Evolutionary conservation across 2,888 invertebrate genomes (phyloP), one percentile per base, ranked within the genome.

Genomic region (Ischnura elegans): DNA sequence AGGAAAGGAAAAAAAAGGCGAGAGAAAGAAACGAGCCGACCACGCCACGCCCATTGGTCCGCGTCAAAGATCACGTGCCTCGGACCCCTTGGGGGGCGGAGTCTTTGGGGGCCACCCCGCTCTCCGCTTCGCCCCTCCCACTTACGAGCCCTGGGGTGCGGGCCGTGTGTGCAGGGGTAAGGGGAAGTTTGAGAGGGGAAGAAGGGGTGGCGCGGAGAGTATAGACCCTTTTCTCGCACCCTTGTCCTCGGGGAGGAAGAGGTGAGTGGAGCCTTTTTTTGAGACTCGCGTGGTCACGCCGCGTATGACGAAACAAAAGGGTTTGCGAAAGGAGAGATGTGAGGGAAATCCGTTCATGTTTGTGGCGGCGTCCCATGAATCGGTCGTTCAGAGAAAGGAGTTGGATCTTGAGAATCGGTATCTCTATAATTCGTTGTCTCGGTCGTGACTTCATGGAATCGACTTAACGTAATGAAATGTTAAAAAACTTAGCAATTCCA

Each of bases 1-100:
- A 51, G 93, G 86, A 94, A 94, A 51, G 51, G 19, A 19, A 51
- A 93, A 87, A 93, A 86, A 87, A 93, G 93, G 94, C 93, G 93
- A 94, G 93, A 8, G 51, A 51, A 51, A 8, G 51, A 51, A 51
- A 51, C 16, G 19, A 51, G 51, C 45, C 47, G 46, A 51, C 84
- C 25, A 25, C 90, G 90, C 90, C 90, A 66, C 90, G 90, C 90
- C 90, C 90, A 90, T 90, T 90, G 90, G 90, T 61, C 61, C 61
- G 90, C 87, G 87, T 55, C 87, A 87, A 90, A 90, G 61, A 90
- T 90, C 90, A 90, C 90, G 90, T 90, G 90, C 61, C 90, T 66
- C 43, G 45, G 90, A 43, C 90, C 90, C 90, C 61, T 16, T 42
- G 61, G 90, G 86, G 90, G 86, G 90, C 90, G 90, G 90, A 90